A percentile compares a stretch with the other conserved stretches of the same genome.
Evolutionary conservation across 2,797 vertebrate genomes (phyloP).

Genomic region (Bucorvus abyssinicus): DNA sequence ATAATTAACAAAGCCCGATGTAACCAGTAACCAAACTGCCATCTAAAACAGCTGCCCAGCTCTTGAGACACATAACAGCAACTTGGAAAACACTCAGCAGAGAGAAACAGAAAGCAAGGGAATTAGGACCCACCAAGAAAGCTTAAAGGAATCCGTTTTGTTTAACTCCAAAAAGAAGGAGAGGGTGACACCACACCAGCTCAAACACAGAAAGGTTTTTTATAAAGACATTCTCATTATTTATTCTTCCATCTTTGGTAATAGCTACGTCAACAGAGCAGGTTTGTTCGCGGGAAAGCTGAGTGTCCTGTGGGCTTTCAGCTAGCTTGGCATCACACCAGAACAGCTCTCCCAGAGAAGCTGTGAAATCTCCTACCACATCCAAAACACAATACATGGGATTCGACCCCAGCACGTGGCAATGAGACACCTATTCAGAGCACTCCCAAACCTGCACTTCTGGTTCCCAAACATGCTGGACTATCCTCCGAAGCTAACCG

Average conservation of each 20-base stretch:
- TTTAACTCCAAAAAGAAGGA: background rate
- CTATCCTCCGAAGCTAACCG: background rate
- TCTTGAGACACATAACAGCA: background rate
- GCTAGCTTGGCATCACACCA: background rate
- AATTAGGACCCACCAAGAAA: background rate
- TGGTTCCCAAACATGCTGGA: background rate
- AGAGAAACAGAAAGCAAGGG: background rate
- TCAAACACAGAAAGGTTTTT: background rate
- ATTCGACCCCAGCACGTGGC: fast-evolving
- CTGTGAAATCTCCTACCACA: background rate
- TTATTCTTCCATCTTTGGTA: background rate
- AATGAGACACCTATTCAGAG: background rate
- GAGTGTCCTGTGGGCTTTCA: background rate
- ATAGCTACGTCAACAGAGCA: background rate
- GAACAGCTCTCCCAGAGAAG: background rate
- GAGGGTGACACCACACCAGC: background rate
- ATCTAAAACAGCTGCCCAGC: background rate
- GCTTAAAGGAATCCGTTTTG: background rate
- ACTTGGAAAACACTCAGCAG: background rate
- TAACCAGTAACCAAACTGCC: background rate
- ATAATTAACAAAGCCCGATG: background rate
- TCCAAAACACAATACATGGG: fast-evolving
- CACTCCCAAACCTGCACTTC: background rate
- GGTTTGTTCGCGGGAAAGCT: background rate
- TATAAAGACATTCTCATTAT: background rate